Evolutionary conservation across 1,140 invertebrate species (phyloP).

Genomic region (Ceratina australensis): DNA sequence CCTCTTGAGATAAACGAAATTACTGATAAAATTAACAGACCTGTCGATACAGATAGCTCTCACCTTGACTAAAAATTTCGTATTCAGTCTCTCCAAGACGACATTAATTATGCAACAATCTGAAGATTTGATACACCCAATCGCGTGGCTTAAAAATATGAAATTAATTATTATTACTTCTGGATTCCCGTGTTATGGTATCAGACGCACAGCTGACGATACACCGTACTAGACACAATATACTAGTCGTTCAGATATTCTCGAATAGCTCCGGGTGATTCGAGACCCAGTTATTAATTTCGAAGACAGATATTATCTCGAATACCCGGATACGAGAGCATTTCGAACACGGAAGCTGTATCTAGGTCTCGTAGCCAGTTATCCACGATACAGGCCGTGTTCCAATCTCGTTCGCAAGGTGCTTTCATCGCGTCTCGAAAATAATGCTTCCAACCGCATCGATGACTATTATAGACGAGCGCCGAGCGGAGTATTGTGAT

Average conservation of each 20-base stretch:
- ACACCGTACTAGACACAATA: too few species aligned
- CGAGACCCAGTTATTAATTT: slow-evolving; percentile 11
- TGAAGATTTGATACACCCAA: too few species aligned
- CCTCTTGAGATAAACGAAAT: too few species aligned
- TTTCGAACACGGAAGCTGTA: slow-evolving; percentile 26
- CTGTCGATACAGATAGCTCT: too few species aligned
- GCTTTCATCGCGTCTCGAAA: slow-evolving; percentile 2
- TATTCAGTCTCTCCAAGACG: too few species aligned
- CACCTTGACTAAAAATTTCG: too few species aligned
- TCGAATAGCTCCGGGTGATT: neutral
- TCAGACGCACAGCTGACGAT: neutral
- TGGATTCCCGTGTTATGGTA: too few species aligned
- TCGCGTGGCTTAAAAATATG: too few species aligned
- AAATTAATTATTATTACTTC: too few species aligned
- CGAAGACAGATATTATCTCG: slow-evolving; percentile 18
- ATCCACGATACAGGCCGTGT: slow-evolving; percentile 5
- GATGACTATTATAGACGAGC: neutral
- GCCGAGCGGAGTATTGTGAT: neutral
- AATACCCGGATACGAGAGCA: slow-evolving; percentile 13
- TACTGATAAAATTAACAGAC: too few species aligned
- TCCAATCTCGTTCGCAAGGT: neutral
- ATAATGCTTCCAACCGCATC: neutral
- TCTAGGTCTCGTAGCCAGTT: slow-evolving; percentile 19
- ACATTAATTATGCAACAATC: too few species aligned
- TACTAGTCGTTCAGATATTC: neutral